Evolutionary conservation across 2,113 vertebrate genomes (phyloP).

Genomic region (Glaucidium brasilianum): DNA sequence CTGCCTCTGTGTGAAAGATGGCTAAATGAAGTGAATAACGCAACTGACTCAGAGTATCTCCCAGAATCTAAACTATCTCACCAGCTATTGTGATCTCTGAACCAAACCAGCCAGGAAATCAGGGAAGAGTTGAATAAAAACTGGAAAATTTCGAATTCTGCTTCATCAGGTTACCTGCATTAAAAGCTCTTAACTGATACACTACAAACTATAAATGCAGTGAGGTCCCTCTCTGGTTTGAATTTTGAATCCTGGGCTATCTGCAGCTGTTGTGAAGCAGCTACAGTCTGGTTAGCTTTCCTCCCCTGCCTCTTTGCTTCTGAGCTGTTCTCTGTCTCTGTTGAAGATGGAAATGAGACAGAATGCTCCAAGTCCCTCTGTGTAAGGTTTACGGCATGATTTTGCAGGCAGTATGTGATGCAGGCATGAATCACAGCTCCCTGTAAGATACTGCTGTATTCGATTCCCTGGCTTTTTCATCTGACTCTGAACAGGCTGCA

Average conservation of each 20-base stretch:
- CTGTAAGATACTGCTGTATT: background rate
- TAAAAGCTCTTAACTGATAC: background rate
- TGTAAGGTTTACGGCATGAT: background rate
- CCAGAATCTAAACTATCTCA: background rate
- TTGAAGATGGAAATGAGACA: background rate
- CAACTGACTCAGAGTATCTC: background rate
- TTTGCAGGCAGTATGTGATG: background rate
- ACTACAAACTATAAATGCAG: background rate
- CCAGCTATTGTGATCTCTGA: background rate
- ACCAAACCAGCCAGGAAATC: background rate
- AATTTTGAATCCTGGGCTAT: background rate
- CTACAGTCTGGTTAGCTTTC: background rate
- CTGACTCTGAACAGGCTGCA: background rate
- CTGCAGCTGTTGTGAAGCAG: background rate
- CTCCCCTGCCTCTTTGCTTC: background rate
- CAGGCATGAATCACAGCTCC: conserved; percentile 14
- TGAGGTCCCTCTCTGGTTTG: background rate
- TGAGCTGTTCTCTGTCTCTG: background rate
- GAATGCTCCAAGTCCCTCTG: background rate
- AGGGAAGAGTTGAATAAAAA: background rate
- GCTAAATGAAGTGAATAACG: background rate
- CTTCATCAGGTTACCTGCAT: background rate
- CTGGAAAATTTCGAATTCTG: background rate
- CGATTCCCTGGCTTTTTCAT: background rate
- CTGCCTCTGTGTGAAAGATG: background rate